Conservation (phyloP, 2,888 invertebrate species). For the Pecten maximus region DNA sequence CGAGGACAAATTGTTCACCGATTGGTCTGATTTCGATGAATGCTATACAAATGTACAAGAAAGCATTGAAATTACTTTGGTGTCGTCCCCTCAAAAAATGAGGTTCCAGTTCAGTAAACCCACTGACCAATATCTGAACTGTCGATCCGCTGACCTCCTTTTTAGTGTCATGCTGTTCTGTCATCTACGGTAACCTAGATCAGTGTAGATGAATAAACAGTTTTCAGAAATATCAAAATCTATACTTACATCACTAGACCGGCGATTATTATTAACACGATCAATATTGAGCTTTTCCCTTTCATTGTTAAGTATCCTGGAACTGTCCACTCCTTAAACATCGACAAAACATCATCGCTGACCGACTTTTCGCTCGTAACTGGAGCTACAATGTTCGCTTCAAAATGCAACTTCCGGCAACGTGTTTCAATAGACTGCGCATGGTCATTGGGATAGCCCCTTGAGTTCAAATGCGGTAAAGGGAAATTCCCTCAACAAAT, state of each 20-base stretch:
- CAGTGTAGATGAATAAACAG: too few relatives aligned
- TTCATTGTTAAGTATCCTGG: conserved; percentile 9
- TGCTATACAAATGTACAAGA: too few relatives aligned
- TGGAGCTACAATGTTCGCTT: background rate
- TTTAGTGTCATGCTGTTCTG: conserved; percentile 1
- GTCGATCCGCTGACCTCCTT: background rate
- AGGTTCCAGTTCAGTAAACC: background rate
- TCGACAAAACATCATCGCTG: conserved; percentile 32
- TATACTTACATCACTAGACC: background rate
- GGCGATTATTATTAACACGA: background rate
- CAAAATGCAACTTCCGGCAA: conserved; percentile 56
- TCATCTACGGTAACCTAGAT: background rate
- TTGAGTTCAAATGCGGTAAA: background rate
- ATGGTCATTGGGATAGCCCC: conserved; percentile 52
- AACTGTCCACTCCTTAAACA: conserved; percentile 13
- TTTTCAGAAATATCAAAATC: background rate
- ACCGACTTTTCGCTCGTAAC: conserved; percentile 25
- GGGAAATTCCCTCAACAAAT: background rate
- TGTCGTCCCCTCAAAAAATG: background rate
- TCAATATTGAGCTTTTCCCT: background rate
- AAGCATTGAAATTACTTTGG: too few relatives aligned
- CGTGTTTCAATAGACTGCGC: conserved; percentile 58
- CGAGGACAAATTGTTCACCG: too few relatives aligned
- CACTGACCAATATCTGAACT: background rate
- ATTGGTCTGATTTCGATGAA: too few relatives aligned